Percentiles rank a stretch among this genome's conserved stretches.
Evolutionary conservation across 2,888 invertebrate genomes (phyloP).

Genomic region (Hyles lineata): DNA sequence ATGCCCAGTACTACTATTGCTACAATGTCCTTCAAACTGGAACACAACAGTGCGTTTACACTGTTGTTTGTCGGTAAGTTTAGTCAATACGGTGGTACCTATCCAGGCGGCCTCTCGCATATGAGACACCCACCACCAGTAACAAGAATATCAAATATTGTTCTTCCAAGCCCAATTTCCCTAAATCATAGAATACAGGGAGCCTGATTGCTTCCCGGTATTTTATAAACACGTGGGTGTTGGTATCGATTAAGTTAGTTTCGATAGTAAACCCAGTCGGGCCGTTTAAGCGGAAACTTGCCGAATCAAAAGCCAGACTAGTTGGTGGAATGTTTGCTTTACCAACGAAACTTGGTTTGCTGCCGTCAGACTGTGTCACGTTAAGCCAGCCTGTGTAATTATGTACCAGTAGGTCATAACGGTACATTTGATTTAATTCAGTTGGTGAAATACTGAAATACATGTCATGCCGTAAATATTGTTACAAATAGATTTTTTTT

Average conservation of each 20-base stretch:
- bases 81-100: too few species aligned
- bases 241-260: constrained; percentile 44
- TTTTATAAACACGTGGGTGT: constrained; percentile 26
- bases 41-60: too few species aligned
- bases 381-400: constrained; percentile 40
- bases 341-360: constrained; percentile 57
- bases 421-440: constrained; percentile 13
- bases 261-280: constrained; percentile 46
- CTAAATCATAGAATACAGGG: too few species aligned
- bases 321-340: constrained; percentile 63
- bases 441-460: background rate
- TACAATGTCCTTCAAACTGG: too few species aligned
- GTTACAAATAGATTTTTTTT: too few species aligned
- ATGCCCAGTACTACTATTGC: too few species aligned
- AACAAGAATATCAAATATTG: too few species aligned
- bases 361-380: constrained; percentile 53
- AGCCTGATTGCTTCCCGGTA: background rate
- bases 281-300: constrained; percentile 64
- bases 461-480: too few species aligned
- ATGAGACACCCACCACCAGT: too few species aligned
- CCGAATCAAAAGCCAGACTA: constrained; percentile 66
- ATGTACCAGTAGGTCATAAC: background rate
- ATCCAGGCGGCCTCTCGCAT: too few species aligned
- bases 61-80: too few species aligned
- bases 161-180: too few species aligned